Percentiles rank a stretch among this genome's conserved stretches.
phyloP scores from a whole-genome alignment of 2,888 invertebrate genomes.

The Tuberolachnus salignus region DNA sequence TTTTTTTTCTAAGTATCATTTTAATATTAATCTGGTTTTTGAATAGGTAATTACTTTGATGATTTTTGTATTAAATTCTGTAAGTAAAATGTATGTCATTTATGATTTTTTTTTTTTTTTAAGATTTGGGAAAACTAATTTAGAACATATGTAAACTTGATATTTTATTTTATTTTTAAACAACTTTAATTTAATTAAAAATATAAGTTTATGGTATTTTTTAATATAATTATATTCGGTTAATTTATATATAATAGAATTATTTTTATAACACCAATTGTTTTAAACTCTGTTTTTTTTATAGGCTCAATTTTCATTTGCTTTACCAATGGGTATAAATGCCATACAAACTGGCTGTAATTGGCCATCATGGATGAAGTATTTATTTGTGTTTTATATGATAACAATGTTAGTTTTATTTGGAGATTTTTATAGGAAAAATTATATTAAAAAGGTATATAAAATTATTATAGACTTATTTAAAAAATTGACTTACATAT shows the following conservation, averaged over 20 bases:
- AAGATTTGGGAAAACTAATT: too few relatives aligned
- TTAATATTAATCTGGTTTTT: too few relatives aligned
- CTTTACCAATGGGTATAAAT: constrained; percentile 77
- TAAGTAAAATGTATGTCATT: too few relatives aligned
- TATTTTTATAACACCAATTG: too few relatives aligned
- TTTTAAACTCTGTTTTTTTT: constrained; percentile 59
- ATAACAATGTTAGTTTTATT: constrained; percentile 85
- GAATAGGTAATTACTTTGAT: too few relatives aligned
- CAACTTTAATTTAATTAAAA: too few relatives aligned
- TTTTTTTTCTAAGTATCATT: too few relatives aligned
- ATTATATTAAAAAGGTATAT: constrained; percentile 73
- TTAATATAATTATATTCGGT: not conserved
- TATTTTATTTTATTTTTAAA: too few relatives aligned
- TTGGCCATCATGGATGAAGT: constrained; percentile 90
- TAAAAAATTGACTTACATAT: not conserved
- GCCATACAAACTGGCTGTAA: constrained; percentile 82
- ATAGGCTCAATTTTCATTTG: constrained; percentile 83
- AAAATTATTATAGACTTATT: not conserved
- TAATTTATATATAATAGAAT: not conserved
- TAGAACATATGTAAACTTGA: too few relatives aligned
- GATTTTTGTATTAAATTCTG: too few relatives aligned
- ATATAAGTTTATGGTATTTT: not conserved
- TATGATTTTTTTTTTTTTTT: too few relatives aligned
- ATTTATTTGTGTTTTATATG: constrained; percentile 84
- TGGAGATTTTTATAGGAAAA: constrained; percentile 84